A percentile compares a stretch with the other conserved stretches of the same genome.
phyloP scores from a whole-genome alignment of 2,797 vertebrate genomes.

The Channa striata region DNA sequence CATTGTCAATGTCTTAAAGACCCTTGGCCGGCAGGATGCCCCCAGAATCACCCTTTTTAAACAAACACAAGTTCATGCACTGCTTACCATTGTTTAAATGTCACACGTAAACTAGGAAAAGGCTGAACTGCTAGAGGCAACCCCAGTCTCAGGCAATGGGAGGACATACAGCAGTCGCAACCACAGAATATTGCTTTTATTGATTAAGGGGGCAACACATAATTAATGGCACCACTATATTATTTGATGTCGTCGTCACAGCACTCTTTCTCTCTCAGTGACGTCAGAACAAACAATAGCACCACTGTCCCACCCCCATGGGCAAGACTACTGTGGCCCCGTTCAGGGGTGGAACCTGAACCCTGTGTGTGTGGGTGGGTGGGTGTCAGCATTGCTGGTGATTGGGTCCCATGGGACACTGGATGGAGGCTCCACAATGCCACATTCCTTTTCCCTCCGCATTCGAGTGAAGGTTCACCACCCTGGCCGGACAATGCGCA shows the following conservation, averaged over 20 bases:
- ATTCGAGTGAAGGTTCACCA: conserved; percentile 73
- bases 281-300: conserved; percentile 66
- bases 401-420: conserved; percentile 57
- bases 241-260: conserved; percentile 9
- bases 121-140: not conserved
- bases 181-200: conserved; percentile 1
- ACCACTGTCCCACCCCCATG: conserved; percentile 55
- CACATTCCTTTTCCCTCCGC: conserved; percentile 69
- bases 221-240: conserved; percentile 11
- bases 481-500: conserved; percentile 74
- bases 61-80: not conserved
- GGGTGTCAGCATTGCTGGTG: conserved; percentile 29
- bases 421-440: conserved; percentile 65
- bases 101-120: conserved; percentile 14
- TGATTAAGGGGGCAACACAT: conserved; percentile 23
- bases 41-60: not conserved
- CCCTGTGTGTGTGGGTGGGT: conserved; percentile 27
- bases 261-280: conserved; percentile 18
- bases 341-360: conserved; percentile 70
- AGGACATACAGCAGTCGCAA: not conserved
- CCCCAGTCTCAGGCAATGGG: not conserved
- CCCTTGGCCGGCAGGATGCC: conserved; percentile 5
- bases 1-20: conserved; percentile 10
- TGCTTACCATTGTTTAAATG: conserved; percentile 30
- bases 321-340: conserved; percentile 44